Base-by-base conservation (phyloP, 2,888 invertebrate species). In the Hecatera dysodea region DNA sequence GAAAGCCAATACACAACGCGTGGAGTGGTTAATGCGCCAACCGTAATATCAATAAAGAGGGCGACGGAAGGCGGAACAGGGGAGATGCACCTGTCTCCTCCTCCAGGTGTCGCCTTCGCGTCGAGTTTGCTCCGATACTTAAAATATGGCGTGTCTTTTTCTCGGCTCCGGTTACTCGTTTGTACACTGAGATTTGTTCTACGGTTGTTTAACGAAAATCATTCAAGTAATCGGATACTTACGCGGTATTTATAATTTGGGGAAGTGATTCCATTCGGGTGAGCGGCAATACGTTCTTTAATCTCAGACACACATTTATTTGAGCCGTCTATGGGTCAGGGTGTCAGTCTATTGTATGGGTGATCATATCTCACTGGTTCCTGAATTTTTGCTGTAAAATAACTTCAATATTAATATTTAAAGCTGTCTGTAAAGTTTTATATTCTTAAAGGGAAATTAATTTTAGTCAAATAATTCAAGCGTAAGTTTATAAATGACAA, bases 71-170 rank as follows among this genome's bases (percentile, higher is more conserved):
- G 87, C 72, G 83, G 86, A 84, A 83, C 80, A 78, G 68, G 83
- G 83, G 83, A 72, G 77, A 67, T 74, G 78, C 89, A 89, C 88
- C 90, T 90, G 88, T 88, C 90, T 87, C 90, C 88, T 88, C 86
- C 88, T 76, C 84, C 79, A 83, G 90, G 91, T 92, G 90, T 92
- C 91, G 84, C 86, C 88, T 90, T 88, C 89, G 86, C 88, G 90
- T 90, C 90, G 90, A 90, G 90, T 93, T 92, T 90, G 90, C 89
- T 89, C 84, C 89, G 90, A 93, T 94, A 92, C 93, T 93, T 94
- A 93, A 94, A 95, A 95, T 95, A 94, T 94, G 90, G 91, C 92
- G 90, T 90, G 90, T 93, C 93, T 92, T 93, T 89, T 92, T 90
- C 88, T 83, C 83, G 81, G 89, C 89, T 94, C 93, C 75, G 84